These are phyloP conservation scores for Sipha flava DNA, from an alignment of 1,140 invertebrate genomes.

Conservation along the genomic window DNA sequence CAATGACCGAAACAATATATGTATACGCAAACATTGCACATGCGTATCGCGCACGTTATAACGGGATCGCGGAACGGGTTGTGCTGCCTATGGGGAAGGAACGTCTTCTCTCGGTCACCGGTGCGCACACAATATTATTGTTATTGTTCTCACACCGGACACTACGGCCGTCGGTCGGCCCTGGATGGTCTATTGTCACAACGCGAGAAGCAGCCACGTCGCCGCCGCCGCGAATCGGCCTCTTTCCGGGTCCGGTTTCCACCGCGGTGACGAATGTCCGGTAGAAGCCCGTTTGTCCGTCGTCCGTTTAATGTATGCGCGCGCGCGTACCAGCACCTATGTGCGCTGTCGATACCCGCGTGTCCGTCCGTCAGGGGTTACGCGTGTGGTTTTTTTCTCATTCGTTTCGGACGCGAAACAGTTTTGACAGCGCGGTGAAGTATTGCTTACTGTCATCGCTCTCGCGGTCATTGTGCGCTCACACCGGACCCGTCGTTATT, in stretches of 20 bases:
- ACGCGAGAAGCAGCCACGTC: background rate
- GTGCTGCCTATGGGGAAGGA: background rate
- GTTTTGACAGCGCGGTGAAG: slow-evolving; percentile 20
- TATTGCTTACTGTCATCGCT: slow-evolving; percentile 9
- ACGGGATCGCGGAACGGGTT: background rate
- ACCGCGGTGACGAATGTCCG: too few species aligned
- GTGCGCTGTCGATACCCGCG: background rate
- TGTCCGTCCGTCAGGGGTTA: background rate
- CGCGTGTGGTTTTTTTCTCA: too few species aligned
- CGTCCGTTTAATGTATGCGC: background rate
- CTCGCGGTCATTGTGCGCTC: background rate
- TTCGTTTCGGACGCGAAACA: background rate
- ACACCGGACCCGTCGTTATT: background rate
- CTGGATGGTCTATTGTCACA: background rate
- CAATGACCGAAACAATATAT: slow-evolving; percentile 19
- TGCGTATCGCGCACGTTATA: background rate
- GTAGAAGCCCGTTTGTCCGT: background rate
- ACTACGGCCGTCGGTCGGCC: background rate
- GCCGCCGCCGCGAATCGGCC: background rate
- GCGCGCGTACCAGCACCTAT: background rate
- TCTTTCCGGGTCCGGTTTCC: slow-evolving; percentile 1
- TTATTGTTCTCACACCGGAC: slow-evolving; percentile 17
- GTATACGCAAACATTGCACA: background rate
- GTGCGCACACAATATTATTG: background rate
- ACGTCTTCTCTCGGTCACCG: background rate